Conservation (phyloP, 2,113 vertebrate genomes). For the Dasypus novemcinctus region DNA sequence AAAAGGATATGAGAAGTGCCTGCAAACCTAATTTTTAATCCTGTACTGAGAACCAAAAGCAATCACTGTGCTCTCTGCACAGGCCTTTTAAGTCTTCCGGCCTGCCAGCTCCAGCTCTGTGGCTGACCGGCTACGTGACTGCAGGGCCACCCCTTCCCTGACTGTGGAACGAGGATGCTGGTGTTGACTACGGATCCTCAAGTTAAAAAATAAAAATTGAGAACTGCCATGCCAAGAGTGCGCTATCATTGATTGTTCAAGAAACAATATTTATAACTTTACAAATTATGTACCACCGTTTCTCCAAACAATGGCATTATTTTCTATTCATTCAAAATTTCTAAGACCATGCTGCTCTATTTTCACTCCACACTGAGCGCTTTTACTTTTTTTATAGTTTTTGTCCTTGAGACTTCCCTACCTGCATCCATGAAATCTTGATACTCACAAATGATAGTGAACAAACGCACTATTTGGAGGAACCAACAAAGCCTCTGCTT, state of each 20-base stretch:
- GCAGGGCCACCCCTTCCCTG: accelerated
- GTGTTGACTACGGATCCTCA: background rate
- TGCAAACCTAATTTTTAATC: background rate
- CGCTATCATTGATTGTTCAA: background rate
- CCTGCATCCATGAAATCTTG: conserved; percentile 26
- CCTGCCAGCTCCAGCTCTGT: background rate
- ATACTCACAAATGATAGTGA: background rate
- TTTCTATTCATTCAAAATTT: conserved; percentile 65
- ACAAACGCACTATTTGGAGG: background rate
- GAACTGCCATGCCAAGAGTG: background rate
- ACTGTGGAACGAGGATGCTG: accelerated
- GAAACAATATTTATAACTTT: conserved; percentile 61
- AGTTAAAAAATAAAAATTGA: background rate
- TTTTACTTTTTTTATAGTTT: conserved; percentile 15
- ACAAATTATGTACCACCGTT: conserved; percentile 50
- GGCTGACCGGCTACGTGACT: accelerated
- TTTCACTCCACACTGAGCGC: conserved; percentile 50
- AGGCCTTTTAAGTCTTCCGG: accelerated
- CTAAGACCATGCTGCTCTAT: conserved; percentile 61
- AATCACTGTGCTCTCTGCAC: background rate
- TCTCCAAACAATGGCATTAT: conserved; percentile 56
- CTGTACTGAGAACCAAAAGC: background rate
- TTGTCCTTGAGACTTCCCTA: conserved; percentile 44
- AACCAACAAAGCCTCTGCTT: background rate
- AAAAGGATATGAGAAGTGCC: background rate